Base-by-base conservation (phyloP, 2,888 invertebrate species). In the Cantharis nigra region DNA sequence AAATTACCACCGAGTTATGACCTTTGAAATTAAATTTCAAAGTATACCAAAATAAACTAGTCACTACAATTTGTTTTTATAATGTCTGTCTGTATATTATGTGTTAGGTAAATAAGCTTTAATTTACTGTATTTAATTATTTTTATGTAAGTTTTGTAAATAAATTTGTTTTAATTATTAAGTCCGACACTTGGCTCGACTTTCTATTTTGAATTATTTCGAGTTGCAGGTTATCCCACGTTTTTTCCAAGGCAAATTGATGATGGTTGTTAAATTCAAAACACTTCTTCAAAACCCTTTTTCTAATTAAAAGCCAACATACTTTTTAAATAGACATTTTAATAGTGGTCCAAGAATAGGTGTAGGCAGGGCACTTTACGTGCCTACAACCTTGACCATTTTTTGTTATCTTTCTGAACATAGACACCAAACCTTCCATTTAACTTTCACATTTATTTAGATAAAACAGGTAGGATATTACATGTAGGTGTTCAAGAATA, bases 1-100 rank as follows among this genome's bases (percentile, higher is more conserved):
- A 96, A 90, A 94, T 96, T 83, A 96, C 96, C 85, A 96, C 96
- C 84, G 96, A 96, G 91, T 91, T 95, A 88, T 96, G 90, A 88
- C 76, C 28, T 26, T 74, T 63, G 49, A 13, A 67, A 69, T 64
- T 33, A 63, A 3, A 14, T 73, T 70, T 73, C 65, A 26, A 69
- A 70, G 71, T 71, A 76, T 72, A 80, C 80, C 80, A 80, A 80
- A 80, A 77, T 62, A 76, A 78, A 72, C 80, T 80, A 80, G 80
- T 80, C 80, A 80, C 5, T 49, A 49, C 5, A 49, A 49, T 49
- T 49, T 49, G 33, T 49, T 49, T 49, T 49, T 49, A n/a, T 49
- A 49, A 23, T 5, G 23, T 78, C 75, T 64, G 63, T 75, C 74
- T 76, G 67, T 77, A 74, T 77, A 23, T 67, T 65, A 65, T 20